Conservation (phyloP, 2,797 vertebrate species). For the Trematomus bernacchii region DNA sequence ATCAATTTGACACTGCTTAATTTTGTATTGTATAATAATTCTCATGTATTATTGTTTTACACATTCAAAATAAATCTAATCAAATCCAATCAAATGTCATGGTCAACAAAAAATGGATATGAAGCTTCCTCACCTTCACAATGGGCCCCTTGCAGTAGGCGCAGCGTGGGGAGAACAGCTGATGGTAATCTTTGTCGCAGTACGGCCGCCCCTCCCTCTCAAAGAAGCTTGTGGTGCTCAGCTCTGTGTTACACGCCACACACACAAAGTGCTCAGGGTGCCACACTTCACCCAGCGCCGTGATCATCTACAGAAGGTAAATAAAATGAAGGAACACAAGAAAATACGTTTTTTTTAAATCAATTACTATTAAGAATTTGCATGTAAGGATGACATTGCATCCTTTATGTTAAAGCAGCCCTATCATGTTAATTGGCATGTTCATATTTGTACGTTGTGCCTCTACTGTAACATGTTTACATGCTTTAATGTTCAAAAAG, state of each 20-base stretch:
- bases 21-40: too few species aligned
- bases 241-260: slow-evolving; percentile 82
- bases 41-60: too few species aligned
- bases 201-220: slow-evolving; percentile 88
- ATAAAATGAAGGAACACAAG: neutral
- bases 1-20: too few species aligned
- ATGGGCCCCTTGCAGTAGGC: slow-evolving; percentile 86
- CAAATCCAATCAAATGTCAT: too few species aligned
- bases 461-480: too few species aligned
- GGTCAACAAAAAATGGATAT: neutral
- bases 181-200: slow-evolving; percentile 90
- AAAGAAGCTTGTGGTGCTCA: slow-evolving; percentile 87
- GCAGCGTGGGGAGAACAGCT: slow-evolving; percentile 84
- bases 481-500: too few species aligned
- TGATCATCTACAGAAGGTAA: slow-evolving; percentile 84
- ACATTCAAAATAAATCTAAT: too few species aligned
- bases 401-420: neutral
- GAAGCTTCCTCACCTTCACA: slow-evolving; percentile 67
- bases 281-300: slow-evolving; percentile 90
- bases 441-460: too few species aligned
- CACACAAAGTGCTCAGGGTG: slow-evolving; percentile 95
- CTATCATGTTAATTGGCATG: too few species aligned
- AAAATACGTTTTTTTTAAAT: neutral
- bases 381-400: neutral
- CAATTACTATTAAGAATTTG: neutral